phyloP scores from a whole-genome alignment of 2,113 vertebrate species.

The Vulpes lagopus region DNA sequence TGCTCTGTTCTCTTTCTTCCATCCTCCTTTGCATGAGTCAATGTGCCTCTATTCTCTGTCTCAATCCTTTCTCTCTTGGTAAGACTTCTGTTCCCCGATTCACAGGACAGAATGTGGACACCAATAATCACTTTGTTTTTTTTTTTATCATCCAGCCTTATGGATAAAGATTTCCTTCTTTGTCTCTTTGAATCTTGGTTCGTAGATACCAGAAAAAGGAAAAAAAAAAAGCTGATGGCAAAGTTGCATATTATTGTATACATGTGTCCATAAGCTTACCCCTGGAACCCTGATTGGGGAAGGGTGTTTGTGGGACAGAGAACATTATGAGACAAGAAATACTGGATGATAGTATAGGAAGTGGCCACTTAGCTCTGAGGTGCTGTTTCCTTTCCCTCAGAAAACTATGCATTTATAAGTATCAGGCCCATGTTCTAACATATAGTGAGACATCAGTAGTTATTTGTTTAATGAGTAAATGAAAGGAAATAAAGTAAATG shows the following conservation, averaged over 20 bases:
- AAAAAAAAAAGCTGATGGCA: not conserved
- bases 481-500: not conserved
- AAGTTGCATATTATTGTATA: not conserved
- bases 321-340: not conserved
- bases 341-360: not conserved
- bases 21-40: not conserved
- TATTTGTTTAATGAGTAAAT: conserved; percentile 11
- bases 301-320: not conserved
- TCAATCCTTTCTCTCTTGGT: not conserved
- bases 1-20: not conserved
- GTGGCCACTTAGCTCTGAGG: not conserved
- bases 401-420: not conserved
- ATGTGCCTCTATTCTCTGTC: not conserved
- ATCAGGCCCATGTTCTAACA: not conserved
- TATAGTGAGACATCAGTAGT: not conserved
- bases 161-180: not conserved
- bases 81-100: not conserved
- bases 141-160: not conserved
- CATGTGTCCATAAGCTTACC: not conserved
- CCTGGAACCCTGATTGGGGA: not conserved
- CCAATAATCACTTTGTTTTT: not conserved
- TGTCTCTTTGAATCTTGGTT: not conserved
- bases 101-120: not conserved
- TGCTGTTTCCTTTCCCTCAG: not conserved
- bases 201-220: not conserved